Base-by-base conservation (phyloP, 92 coral and sea anemone genomes). In the Phymanthus crucifer region DNA sequence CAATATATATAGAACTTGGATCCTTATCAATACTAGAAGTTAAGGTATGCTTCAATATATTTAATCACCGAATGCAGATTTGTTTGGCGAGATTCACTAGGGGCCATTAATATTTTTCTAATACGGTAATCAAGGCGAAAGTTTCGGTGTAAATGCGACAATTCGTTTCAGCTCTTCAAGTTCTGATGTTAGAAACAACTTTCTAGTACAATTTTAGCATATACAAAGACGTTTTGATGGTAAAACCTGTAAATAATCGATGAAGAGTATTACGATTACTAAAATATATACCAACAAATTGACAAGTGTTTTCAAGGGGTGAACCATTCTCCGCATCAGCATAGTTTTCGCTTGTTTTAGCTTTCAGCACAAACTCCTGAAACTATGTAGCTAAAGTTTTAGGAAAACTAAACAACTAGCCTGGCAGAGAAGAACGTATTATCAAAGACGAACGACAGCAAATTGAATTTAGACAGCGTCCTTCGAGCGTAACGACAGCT, bases 401-500 rank as follows among this genome's bases (percentile, higher is more conserved):
- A 61, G 10, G 68, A 23, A 2, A 61, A 61, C 29, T 29, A 61
- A 4, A 24, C 17, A 27, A 61, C 34, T 61, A 6, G 4, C 10
- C 34, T 24, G 33, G 24, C 64, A 54, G 68, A 61, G 29, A 61
- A 27, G 26, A 24, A 27, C 34, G 29, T 26, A 61, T 7, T 27
- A 26, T 13, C 18, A 18, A 11, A 61, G 33, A 34, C 26, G 29
- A 61, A 61, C 16, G 23, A 24, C 29, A 24, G 47, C 34, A 38
- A 48, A 24, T 9, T 40, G 26, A 8, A 61, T 61, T 40, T 35
- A 64, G 29, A 54, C 18, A 52, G 86, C 86, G 86, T 61, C 86
- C 65, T 16, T 82, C 86, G 66, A 73, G 86, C 86, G 86, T 52
- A 45, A 73, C 68, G 68, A 61, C 68, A 24, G 68, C 68, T 61